phyloP scores from a whole-genome alignment of 37 sponge, comb jelly and placozoan genomes.

The Spongilla lacustris region DNA sequence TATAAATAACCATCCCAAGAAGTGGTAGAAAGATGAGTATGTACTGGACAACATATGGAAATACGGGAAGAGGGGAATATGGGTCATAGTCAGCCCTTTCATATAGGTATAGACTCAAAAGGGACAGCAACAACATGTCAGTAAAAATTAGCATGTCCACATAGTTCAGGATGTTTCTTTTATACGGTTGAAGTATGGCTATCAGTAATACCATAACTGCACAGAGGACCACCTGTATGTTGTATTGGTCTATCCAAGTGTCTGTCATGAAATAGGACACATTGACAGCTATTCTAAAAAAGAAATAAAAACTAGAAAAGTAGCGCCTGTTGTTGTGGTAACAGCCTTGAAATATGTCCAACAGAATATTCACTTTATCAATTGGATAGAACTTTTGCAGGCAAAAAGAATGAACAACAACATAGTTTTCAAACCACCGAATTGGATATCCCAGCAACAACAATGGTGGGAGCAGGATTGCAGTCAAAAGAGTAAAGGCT shows the following conservation, averaged over 20 bases:
- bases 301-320: constrained; percentile 62
- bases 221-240: constrained; percentile 12
- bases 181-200: constrained; percentile 50
- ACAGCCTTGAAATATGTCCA: constrained; percentile 62
- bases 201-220: constrained; percentile 7
- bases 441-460: constrained; percentile 56
- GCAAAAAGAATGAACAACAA: background rate
- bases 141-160: constrained; percentile 57
- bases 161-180: constrained; percentile 22
- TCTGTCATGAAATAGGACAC: constrained; percentile 7
- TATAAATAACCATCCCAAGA: constrained; percentile 20
- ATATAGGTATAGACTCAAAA: constrained; percentile 40
- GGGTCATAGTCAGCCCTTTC: too few relatives aligned
- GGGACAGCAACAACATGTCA: constrained; percentile 38
- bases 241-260: constrained; percentile 28
- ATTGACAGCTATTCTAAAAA: constrained; percentile 41
- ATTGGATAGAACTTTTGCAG: constrained; percentile 11
- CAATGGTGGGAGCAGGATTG: constrained; percentile 38
- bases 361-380: constrained; percentile 29
- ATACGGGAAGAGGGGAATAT: background rate
- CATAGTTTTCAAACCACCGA: constrained; percentile 22
- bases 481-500: constrained; percentile 12
- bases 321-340: constrained; percentile 35
- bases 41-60: constrained; percentile 26
- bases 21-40: constrained; percentile 44